Evolutionary conservation across 2,888 invertebrate species (phyloP), one percentile per base, ranked within the genome.

Genomic region (Standfussiana lucernea): DNA sequence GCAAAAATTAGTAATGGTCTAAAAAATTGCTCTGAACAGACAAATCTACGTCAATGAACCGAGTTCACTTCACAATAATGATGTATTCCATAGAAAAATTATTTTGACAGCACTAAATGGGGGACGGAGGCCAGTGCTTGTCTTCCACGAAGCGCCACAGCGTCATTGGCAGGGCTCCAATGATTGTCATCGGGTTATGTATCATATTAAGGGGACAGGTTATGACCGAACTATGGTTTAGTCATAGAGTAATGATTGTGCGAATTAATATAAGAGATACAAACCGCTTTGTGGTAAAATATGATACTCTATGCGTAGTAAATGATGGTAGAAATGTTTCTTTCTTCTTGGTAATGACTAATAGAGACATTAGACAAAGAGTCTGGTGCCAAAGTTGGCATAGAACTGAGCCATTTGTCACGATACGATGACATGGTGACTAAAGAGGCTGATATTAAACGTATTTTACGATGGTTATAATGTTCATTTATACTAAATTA

Each of bases 131-230:
- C 81, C 86, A 78, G 42, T 77, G 77, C 68, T 82, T 82, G 80
- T 75, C 47, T 93, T 93, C 93, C 80, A 45, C 86, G 93, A 93
- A 93, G 88, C 89, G 86, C 85, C 88, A 86, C 88, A 86, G 73
- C 86, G 87, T 77, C 89, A 88, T 90, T 95, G 95, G 95, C 95
- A 88, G 62, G 37, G 50, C 70, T 88, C 94, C 94, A 94, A 91
- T 86, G 79, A 90, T 90, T 90, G 87, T 88, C 87, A 84, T 75
- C 80, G 47, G 66, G 35, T 56, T 68, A 28, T 85, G 83, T 77
- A 82, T 89, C 86, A 85, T 80, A 80, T 50, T 80, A 73, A 75
- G 68, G 79, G 42, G 88, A 82, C 88, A 87, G 67, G 78, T 83
- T 86, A 82, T 75, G 77, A 80, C 75, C 82, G 24, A 53, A 56